Base-by-base conservation (phyloP, 2,888 invertebrate genomes). In the Mimas tiliae region DNA sequence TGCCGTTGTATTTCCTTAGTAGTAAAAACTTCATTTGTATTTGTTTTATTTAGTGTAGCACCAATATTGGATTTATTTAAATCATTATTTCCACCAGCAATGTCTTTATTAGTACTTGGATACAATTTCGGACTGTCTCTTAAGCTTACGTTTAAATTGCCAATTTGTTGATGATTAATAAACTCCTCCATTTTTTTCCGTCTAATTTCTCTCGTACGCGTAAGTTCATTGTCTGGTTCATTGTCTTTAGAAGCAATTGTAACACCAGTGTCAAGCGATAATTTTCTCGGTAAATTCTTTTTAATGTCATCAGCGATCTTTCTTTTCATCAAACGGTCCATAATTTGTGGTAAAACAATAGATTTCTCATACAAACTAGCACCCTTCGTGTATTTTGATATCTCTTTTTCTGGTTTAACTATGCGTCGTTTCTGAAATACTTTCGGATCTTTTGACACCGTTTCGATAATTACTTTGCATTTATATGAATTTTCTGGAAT, bases 321-420 rank as follows among this genome's bases (percentile, higher is more conserved):
- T 19, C 47, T 42, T 9, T n/a, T 45, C 9, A 12, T n/a, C n/a
- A 62, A 62, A 11, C 62, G 45, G 6, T 47, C 47, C 62, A 62
- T 62, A 9, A 62, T 62, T 27, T 62, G 45, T n/a, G 62, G 47
- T 48, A 62, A 11, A 1, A 62, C 62, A 7, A 62, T 21, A n/a
- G 14, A 14, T 47, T 62, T 62, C 14, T 62, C 47, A 7, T 47
- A 11, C 45, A 62, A 47, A 48, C n/a, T 21, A 1, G 47, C 47
- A 0, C 47, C 62, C 27, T 62, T 62, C 16, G 62, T 62, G 47
- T 16, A 62, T n/a, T 47, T 47, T 14, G 21, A 27, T 3, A 14
- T 62, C 0, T 47, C 62, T 21, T 45, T 33, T 27, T 62, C 47
- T 9, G 45, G n/a, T 27, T 47, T 45, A 0, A 62, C n/a, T 45